Evolutionary conservation across 2,113 vertebrate genomes (phyloP).

Genomic region (Heliornis fulica): DNA sequence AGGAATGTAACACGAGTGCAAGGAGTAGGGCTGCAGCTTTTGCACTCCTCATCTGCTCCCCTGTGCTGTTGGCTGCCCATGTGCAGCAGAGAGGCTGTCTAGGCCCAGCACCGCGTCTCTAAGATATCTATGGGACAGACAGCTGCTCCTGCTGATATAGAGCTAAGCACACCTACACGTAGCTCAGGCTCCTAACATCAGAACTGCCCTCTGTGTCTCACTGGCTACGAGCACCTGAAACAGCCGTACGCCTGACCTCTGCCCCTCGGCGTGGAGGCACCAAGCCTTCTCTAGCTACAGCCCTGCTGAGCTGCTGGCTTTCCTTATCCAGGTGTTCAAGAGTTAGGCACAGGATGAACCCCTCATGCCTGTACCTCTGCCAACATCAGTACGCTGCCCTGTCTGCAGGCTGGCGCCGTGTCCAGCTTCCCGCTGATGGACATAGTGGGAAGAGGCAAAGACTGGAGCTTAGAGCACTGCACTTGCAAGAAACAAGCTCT

Average conservation of each 20-base stretch:
- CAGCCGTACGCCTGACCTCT: not conserved
- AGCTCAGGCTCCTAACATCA: not conserved
- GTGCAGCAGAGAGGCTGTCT: not conserved
- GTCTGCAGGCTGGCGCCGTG: not conserved
- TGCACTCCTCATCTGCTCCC: not conserved
- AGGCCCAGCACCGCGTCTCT: not conserved
- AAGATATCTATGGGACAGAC: not conserved
- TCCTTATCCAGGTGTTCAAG: not conserved
- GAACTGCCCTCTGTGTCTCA: not conserved
- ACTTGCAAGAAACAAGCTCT: not conserved
- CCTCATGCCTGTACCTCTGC: not conserved
- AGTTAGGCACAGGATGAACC: not conserved
- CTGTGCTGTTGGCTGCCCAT: not conserved
- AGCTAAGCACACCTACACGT: not conserved
- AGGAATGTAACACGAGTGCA: rapidly evolving
- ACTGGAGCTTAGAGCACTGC: not conserved
- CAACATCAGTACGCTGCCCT: not conserved
- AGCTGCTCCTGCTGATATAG: not conserved
- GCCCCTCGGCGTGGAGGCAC: not conserved
- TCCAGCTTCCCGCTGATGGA: not conserved
- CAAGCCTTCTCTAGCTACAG: not conserved
- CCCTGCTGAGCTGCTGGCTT: not conserved
- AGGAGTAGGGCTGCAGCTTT: not conserved
- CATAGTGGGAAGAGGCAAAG: not conserved
- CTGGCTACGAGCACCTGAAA: not conserved